Base-by-base conservation (phyloP, 2,888 invertebrate genomes). In the Ischnus inquisitorius region DNA sequence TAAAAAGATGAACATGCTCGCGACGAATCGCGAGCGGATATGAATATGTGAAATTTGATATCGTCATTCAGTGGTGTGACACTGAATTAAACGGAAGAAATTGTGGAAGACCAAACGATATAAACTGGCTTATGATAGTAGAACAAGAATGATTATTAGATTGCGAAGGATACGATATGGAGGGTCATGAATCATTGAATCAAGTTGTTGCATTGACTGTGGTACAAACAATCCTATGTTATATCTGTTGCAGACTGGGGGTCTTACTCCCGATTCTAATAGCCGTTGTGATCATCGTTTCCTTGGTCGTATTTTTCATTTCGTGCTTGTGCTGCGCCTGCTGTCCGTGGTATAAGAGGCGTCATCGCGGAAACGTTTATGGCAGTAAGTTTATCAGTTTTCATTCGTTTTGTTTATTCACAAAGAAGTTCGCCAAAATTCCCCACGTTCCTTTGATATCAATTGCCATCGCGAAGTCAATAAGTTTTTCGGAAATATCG, bases 251-350 rank as follows among this genome's bases (percentile, higher is more conserved):
- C 85, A 90, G 91, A 79, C 39, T 90, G 0, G 82, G 84, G 8
- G 43, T 87, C 2, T 28, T 87, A 3, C n/a, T 89, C 19, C 79
- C 87, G 1, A 60, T 85, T 3, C 60, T 87, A 19, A 82, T 90
- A 10, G 79, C 62, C 0, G 79, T 86, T 3, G 75, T 76, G 5
- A 54, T 89, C 1, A 68, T 89, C 4, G 62, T 90, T 2, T 68
- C 83, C 4, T 0, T 91, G 16, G 80, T 91, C 62, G 74, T 89
- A 0, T 88, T 84, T 77, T 91, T 92, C 62, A 78, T 92, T 74
- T 90, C 89, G 2, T 93, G 93, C 74, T 85, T 92, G 39, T 93
- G 91, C 90, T 93, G 93, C 79, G 89, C 88, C 25, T 93, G 91
- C 76, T 93, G 93, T 25, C 91, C 92, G 2, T 92, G 91, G 89